Evolutionary conservation across 1,140 invertebrate genomes (phyloP), one percentile per base, ranked within the genome.

Genomic region (Ips nitidus): DNA sequence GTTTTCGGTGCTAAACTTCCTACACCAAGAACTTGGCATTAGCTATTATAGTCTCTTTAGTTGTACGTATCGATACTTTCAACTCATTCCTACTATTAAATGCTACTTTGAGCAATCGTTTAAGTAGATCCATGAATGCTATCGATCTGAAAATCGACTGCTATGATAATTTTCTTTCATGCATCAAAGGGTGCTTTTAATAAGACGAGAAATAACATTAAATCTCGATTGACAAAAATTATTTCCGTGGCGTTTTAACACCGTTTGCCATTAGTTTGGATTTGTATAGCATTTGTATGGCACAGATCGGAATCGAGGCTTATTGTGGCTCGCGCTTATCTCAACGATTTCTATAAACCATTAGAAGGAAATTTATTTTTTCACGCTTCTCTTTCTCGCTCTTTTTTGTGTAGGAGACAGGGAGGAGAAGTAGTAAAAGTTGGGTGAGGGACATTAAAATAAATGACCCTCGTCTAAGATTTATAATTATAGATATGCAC

Each of bases 241-340:
- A 47, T 52, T 68, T 68, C 66, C 60, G 60, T 68, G 22, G 50
- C 66, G 60, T 60, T 67, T 68, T 59, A 59, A 60, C 66, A 68
- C 66, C 66, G 22, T 66, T 57, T 50, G 53, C 53, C 41, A 68
- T 68, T 68, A 52, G 66, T n/a, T 60, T 52, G 58, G 66, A 60
- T 68, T 68, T 68, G 57, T 68, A 68, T 68, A 52, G 66, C 47
- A 68, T 68, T 68, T 68, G 66, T 68, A 68, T 53, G 39, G 57
- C 52, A 36, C 53, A n/a, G 66, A 68, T 68, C 50, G 22, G 47
- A 69, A 69, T 69, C 67, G 53, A 22, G 22, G 42, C 62, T 52
- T 59, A 68, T 68, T 68, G 66, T 68, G 57, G 40, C 8, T 41
- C 42, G 7, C 22, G 41, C 57, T 53, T 68, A 68, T 68, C 66